Evolutionary conservation across 2,113 vertebrate species (phyloP).

Genomic region (Ivindomyrus marchei): DNA sequence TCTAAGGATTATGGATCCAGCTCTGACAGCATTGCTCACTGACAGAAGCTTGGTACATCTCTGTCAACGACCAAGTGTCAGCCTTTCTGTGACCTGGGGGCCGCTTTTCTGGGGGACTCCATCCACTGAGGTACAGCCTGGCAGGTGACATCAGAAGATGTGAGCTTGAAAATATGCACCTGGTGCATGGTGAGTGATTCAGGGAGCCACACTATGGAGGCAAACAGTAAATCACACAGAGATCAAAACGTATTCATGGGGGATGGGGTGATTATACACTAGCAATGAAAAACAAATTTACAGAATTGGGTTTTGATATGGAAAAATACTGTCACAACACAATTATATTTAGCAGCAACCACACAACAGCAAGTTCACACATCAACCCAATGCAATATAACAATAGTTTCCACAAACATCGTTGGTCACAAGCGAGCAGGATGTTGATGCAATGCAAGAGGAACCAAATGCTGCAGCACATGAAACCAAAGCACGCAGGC

Average conservation of each 20-base stretch:
- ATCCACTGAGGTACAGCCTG: neutral
- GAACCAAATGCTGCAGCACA: neutral
- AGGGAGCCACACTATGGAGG: neutral
- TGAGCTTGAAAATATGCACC: neutral
- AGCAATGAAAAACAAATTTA: neutral
- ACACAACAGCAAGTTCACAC: too few species aligned
- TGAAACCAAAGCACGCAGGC: neutral
- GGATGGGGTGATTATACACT: too few species aligned
- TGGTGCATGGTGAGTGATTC: neutral
- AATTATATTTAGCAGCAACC: too few species aligned
- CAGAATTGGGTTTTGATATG: neutral
- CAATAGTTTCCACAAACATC: neutral
- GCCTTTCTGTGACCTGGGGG: neutral
- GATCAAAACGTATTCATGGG: too few species aligned
- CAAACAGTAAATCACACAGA: neutral
- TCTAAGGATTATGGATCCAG: neutral
- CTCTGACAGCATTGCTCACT: neutral
- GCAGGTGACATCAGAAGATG: neutral
- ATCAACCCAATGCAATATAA: too few species aligned
- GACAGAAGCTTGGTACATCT: neutral
- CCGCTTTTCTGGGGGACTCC: neutral
- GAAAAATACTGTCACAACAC: neutral
- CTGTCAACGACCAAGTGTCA: neutral
- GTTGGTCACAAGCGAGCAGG: neutral
- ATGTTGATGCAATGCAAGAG: neutral